These are phyloP conservation scores for Sweltsa coloradensis DNA, from an alignment of 1,140 invertebrate species.

Conservation along the genomic window DNA sequence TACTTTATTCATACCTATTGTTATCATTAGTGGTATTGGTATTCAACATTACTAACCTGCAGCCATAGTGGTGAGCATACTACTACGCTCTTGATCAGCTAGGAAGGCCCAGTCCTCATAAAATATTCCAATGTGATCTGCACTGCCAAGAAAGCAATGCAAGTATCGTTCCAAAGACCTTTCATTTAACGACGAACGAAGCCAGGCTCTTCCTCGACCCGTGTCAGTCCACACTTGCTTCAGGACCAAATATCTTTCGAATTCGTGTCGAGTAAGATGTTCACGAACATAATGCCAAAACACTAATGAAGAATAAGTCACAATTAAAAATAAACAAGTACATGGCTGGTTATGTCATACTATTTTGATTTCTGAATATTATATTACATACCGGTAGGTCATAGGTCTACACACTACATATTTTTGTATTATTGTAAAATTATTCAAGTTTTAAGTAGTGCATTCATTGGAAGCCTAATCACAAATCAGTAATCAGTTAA, in stretches of 20 bases:
- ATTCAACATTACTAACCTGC: conserved; percentile 44
- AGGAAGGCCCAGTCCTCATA: conserved; percentile 80
- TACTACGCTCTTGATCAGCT: conserved; percentile 57
- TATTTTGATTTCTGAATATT: neutral
- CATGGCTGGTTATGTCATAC: neutral
- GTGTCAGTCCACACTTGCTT: conserved; percentile 68
- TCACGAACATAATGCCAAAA: conserved; percentile 57
- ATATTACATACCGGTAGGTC: no score
- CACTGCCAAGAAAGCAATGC: conserved; percentile 57
- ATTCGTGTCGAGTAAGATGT: conserved; percentile 74
- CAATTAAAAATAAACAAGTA: neutral
- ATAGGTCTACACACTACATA: no score
- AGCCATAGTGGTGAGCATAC: conserved; percentile 65
- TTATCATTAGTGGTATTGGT: neutral
- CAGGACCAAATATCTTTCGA: conserved; percentile 69
- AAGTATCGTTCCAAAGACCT: conserved; percentile 74
- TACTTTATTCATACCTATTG: no score
- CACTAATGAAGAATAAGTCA: conserved; percentile 10
- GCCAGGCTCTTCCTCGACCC: conserved; percentile 74
- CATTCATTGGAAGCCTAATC: no score
- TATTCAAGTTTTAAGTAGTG: no score
- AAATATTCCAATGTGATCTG: conserved; percentile 47
- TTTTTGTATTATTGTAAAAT: no score
- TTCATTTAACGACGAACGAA: conserved; percentile 78
- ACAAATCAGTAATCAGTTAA: no score